Evolutionary conservation across 2,113 vertebrate genomes (phyloP).

Genomic region (Phocoena phocoena): DNA sequence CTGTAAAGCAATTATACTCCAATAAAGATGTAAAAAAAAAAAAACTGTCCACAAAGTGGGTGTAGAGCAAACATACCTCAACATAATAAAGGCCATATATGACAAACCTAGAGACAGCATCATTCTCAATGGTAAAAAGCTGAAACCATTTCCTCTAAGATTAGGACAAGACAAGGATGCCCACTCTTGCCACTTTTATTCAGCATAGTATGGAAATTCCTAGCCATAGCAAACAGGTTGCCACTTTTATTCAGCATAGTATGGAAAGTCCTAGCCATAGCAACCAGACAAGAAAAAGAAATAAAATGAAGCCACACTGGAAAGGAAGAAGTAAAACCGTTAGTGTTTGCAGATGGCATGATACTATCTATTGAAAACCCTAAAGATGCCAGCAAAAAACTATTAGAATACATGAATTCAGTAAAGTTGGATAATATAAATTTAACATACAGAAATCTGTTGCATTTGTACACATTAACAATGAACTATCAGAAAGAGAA

Average conservation of each 20-base stretch:
- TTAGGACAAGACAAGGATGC: neutral
- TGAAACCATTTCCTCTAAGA: neutral
- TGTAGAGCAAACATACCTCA: neutral
- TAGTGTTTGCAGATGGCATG: neutral
- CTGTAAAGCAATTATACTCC: too few species aligned
- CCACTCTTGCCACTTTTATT: neutral
- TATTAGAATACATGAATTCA: neutral
- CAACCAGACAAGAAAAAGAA: neutral
- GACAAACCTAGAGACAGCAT: neutral
- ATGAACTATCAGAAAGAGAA: neutral
- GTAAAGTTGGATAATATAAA: neutral
- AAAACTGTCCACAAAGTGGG: too few species aligned
- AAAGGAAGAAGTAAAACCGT: neutral
- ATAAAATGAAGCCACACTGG: neutral
- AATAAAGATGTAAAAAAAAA: too few species aligned
- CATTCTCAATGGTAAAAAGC: neutral
- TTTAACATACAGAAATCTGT: neutral
- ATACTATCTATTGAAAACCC: neutral
- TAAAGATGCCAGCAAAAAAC: neutral
- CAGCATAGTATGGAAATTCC: neutral
- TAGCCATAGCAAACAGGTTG: neutral
- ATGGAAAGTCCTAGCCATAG: neutral
- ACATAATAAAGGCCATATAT: neutral
- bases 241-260: neutral
- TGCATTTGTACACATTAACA: neutral